Conservation (phyloP, 2,888 invertebrate species). For the Andrena bicolor region DNA sequence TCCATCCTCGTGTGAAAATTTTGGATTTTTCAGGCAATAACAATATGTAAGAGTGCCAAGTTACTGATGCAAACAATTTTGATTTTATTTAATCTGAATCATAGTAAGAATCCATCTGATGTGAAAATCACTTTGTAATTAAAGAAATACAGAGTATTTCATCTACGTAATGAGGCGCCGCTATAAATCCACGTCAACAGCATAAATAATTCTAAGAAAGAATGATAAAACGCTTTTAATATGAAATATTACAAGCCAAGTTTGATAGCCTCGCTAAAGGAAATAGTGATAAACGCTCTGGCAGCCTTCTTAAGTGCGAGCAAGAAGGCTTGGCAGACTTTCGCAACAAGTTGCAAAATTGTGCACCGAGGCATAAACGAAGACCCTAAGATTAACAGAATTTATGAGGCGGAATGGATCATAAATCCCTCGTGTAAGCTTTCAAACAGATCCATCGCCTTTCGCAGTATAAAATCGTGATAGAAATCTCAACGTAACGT, state of each 20-base stretch:
- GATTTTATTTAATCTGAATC: too few relatives aligned
- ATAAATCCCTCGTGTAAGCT: conserved; percentile 19
- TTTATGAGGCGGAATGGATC: conserved; percentile 19
- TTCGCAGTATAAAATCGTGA: not conserved
- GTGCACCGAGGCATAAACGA: conserved; percentile 15
- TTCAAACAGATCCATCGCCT: not conserved
- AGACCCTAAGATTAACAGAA: conserved; percentile 29
- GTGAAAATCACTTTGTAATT: too few relatives aligned
- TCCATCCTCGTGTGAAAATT: too few relatives aligned
- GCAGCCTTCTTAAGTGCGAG: conserved; percentile 13
- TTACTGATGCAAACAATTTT: too few relatives aligned
- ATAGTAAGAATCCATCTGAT: too few relatives aligned
- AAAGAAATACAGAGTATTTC: too few relatives aligned
- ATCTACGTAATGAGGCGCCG: too few relatives aligned
- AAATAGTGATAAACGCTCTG: conserved; percentile 21
- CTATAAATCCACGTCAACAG: not conserved
- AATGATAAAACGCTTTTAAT: not conserved
- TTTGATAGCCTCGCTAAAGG: not conserved
- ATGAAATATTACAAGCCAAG: not conserved
- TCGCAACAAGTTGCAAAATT: conserved; percentile 51
- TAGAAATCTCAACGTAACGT: too few relatives aligned
- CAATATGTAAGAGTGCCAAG: too few relatives aligned
- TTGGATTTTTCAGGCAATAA: too few relatives aligned
- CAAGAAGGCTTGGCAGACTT: conserved; percentile 29
- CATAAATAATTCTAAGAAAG: not conserved